phyloP scores from a whole-genome alignment of 2,113 vertebrate species.

The Ammodytes marinus region DNA sequence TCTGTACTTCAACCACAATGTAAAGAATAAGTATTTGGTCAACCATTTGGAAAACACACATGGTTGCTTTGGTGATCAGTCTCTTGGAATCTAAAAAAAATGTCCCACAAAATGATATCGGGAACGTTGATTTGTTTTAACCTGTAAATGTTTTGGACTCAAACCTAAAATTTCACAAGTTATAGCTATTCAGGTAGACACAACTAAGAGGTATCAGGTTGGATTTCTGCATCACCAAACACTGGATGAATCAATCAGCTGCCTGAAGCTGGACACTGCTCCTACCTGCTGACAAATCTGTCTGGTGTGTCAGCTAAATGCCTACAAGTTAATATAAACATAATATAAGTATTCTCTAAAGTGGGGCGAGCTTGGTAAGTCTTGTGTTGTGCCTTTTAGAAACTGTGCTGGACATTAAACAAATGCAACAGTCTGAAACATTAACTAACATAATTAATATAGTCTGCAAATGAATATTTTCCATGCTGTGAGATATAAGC shows the following conservation, averaged over 20 bases:
- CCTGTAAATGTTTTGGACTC: neutral
- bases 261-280: slow-evolving; percentile 10
- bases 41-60: neutral
- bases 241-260: neutral
- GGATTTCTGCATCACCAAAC: neutral
- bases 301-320: slow-evolving; percentile 13
- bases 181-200: neutral
- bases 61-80: neutral
- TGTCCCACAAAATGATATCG: neutral
- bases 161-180: neutral
- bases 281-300: slow-evolving; percentile 25
- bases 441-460: neutral
- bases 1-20: neutral
- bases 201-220: slow-evolving; percentile 13
- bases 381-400: neutral
- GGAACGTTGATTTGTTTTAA: neutral
- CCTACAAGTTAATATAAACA: neutral
- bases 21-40: neutral
- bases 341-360: neutral
- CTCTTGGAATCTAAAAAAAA: no score
- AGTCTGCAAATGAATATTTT: neutral
- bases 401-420: neutral
- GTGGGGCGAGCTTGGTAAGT: neutral
- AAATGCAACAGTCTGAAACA: neutral
- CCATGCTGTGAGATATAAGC: neutral